Evolutionary conservation across 2,113 vertebrate genomes (phyloP), one percentile per base, ranked within the genome.

Genomic region (Sinosuthora webbiana): DNA sequence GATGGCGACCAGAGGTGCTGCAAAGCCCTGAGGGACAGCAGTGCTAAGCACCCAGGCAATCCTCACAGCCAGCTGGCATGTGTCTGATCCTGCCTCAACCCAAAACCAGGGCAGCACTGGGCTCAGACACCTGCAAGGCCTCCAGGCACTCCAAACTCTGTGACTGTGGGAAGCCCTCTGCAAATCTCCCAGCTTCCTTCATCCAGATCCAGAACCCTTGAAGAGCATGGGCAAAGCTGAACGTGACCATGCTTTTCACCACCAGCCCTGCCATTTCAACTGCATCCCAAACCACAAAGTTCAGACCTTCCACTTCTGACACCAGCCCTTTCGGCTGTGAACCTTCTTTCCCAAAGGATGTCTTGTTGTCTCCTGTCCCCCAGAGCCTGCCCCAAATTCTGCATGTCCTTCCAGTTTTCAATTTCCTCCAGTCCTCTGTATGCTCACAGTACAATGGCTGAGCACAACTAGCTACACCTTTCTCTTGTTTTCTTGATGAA

Each of bases 81-180:
- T 25, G 35, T 17, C 81, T 15, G 3, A 53, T 42, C 56, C 42
- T 53, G 41, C 39, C 67, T 81, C 56, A 70, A 62, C 47, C 42
- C n/a, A 25, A 52, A 75, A 63, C 55, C 4, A 20, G 65, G 52
- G 13, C 8, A 78, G 75, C 0, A 0, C 17, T 45, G 31, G 35
- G 21, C 53, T 82, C 20, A 7, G 70, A n/a, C n/a, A 53, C 25
- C 49, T 64, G 2, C 53, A n/a, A 68, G 44, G 20, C 57, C 23
- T 76, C 57, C n/a, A 37, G 17, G 42, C 10, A 2, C 20, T 56
- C 41, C 3, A 3, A 28, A 27, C 20, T 22, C 73, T 65, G 35
- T 1, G 1, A 33, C 21, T 39, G 37, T 0, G 4, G 15, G 31
- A 67, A 71, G 33, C 44, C 27, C 23, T 71, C 41, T 62, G 45